phyloP scores from a whole-genome alignment of 2,888 invertebrate genomes.

The Temnothorax ravouxi region DNA sequence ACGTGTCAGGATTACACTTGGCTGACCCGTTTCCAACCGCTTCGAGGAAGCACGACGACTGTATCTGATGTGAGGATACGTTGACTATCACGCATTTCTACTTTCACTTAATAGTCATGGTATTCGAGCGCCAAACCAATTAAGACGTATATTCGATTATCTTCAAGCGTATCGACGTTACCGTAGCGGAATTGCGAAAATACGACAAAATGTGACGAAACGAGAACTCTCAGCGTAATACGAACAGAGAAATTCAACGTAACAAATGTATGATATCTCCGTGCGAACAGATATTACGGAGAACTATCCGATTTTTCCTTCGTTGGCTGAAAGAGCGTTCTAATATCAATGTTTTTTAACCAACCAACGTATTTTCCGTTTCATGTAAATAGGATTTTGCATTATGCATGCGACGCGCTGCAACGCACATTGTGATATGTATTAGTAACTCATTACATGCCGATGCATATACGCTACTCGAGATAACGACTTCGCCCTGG shows the following conservation, averaged over 20 bases:
- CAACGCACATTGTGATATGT: slow-evolving; percentile 31
- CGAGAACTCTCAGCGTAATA: not conserved
- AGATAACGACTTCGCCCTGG: slow-evolving; percentile 35
- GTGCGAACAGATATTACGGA: not conserved
- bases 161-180: slow-evolving; percentile 48
- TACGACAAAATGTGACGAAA: not conserved
- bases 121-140: not conserved
- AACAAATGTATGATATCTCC: not conserved
- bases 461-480: slow-evolving; percentile 41
- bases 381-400: slow-evolving; percentile 41
- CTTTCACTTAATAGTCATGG: slow-evolving; percentile 1
- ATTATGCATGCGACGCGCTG: slow-evolving; percentile 34
- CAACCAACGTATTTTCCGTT: slow-evolving; percentile 32
- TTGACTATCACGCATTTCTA: not conserved
- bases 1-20: slow-evolving; percentile 33
- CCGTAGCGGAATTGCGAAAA: slow-evolving; percentile 21
- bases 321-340: not conserved
- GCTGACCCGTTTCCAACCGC: slow-evolving; percentile 1
- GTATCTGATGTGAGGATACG: not conserved
- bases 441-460: slow-evolving; percentile 51
- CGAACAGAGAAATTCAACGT: not conserved
- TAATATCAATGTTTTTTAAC: slow-evolving; percentile 4
- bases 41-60: not conserved
- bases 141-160: not conserved
- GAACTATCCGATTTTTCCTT: not conserved